Evolutionary conservation across 1,140 invertebrate genomes (phyloP).

Genomic region (Solen grandis): DNA sequence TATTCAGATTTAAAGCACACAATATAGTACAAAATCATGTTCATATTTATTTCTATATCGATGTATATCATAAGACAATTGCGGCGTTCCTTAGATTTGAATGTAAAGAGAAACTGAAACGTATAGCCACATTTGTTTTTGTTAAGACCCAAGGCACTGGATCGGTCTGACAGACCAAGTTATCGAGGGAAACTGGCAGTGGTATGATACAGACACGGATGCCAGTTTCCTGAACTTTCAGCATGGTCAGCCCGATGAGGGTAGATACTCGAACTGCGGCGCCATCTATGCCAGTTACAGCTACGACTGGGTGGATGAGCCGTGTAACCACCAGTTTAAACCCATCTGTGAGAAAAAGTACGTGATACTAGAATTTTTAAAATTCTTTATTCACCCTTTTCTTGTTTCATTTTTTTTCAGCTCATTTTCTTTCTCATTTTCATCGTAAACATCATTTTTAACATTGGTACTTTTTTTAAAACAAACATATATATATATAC

Average conservation of each 20-base stretch:
- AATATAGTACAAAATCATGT: no score
- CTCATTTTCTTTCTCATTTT: no score
- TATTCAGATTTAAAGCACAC: no score
- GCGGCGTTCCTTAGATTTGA: no score
- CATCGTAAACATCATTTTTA: no score
- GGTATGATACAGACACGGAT: neutral
- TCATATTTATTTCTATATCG: no score
- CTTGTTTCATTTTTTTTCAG: no score
- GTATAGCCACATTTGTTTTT: neutral
- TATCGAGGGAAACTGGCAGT: neutral
- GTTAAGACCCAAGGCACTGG: slow-evolving; percentile 1
- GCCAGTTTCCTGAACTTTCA: slow-evolving; percentile 12
- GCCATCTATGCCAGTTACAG: neutral
- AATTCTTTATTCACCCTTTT: no score
- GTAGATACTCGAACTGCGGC: slow-evolving; percentile 3
- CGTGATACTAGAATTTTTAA: no score
- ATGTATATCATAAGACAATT: no score
- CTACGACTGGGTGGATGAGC: slow-evolving; percentile 7
- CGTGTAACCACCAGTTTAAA: slow-evolving; percentile 6
- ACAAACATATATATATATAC: no score
- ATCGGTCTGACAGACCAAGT: neutral
- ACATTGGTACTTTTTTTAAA: no score
- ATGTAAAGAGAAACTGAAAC: neutral
- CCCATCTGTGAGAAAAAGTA: slow-evolving; percentile 30
- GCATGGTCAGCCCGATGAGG: slow-evolving; percentile 10